Evolutionary conservation across 2,888 invertebrate genomes (phyloP), one percentile per base, ranked within the genome.

Genomic region (Cistogaster globosa): DNA sequence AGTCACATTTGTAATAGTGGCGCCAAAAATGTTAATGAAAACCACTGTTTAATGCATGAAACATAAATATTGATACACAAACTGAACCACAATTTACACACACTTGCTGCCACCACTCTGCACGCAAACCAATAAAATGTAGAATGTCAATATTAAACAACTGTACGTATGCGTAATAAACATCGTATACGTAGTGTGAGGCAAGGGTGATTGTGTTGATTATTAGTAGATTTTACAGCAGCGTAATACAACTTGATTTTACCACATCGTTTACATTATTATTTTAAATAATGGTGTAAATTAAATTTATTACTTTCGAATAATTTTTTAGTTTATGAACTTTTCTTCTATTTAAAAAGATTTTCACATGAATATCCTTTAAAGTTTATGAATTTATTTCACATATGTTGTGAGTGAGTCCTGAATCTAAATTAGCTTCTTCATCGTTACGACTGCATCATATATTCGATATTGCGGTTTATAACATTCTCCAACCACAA

Each of bases 371-470:
- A 77, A 68, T 68, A 58, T 42, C 68, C 38, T 26, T 26, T 60
- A 18, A 32, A 60, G 2, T 60, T 68, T 53, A 62, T 78, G 45
- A n/a, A 62, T 78, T 69, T 42, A 32, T 55, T 62, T 53, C n/a
- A 14, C 26, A 63, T 63, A 48, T 36, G 63, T 55, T 63, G 16
- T n/a, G 45, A n/a, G 45, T 45, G 26, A 32, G 60, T 60, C 53
- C 42, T 42, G 51, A 53, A 60, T 53, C 60, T 71, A 71, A 71
- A 71, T 76, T 82, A 8, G 42, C 18, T 76, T 45, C n/a, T 65
- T 53, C 36, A 51, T 63, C 42, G 62, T 71, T 80, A 80, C 67
- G 65, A 45, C 18, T 80, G 18, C 71, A 71, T 75, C 80, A 80
- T 71, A 71, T 76, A 79, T 78, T 79, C 67, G 9, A 51, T 67